Conservation (phyloP, 2,888 invertebrate species). For the Artemia sinica region DNA sequence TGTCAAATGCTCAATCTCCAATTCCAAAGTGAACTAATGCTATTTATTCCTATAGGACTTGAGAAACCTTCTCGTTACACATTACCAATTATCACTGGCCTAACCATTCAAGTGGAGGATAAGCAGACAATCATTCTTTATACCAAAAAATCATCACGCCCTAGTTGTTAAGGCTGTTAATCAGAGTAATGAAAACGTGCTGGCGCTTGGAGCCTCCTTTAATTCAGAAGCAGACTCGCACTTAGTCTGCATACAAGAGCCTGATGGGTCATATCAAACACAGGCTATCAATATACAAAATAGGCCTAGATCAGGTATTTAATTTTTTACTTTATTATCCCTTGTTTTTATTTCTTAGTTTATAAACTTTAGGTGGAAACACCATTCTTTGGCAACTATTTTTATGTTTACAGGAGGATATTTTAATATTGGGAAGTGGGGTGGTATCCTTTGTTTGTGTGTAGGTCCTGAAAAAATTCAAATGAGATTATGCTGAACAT, state of each 20-base stretch:
- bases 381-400: too few species aligned
- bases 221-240: conserved; percentile 63
- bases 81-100: conserved; percentile 52
- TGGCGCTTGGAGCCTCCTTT: conserved; percentile 65
- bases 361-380: too few species aligned
- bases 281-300: conserved; percentile 73
- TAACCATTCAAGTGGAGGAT: conserved; percentile 67
- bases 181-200: conserved; percentile 61
- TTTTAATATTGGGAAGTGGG: too few species aligned
- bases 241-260: conserved; percentile 64
- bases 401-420: too few species aligned
- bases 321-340: background rate
- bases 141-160: conserved; percentile 55
- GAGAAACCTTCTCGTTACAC: conserved; percentile 62
- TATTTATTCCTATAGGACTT: conserved; percentile 43
- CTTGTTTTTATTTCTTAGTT: too few species aligned
- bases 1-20: too few species aligned
- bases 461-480: too few species aligned
- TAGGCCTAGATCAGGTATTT: conserved; percentile 51
- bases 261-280: conserved; percentile 53
- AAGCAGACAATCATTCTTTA: conserved; percentile 53
- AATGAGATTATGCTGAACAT: too few species aligned
- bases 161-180: conserved; percentile 56
- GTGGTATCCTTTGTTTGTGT: too few species aligned
- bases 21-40: background rate